Conservation (phyloP, 2,797 vertebrate species). For the Notoglanidium macrostoma region DNA sequence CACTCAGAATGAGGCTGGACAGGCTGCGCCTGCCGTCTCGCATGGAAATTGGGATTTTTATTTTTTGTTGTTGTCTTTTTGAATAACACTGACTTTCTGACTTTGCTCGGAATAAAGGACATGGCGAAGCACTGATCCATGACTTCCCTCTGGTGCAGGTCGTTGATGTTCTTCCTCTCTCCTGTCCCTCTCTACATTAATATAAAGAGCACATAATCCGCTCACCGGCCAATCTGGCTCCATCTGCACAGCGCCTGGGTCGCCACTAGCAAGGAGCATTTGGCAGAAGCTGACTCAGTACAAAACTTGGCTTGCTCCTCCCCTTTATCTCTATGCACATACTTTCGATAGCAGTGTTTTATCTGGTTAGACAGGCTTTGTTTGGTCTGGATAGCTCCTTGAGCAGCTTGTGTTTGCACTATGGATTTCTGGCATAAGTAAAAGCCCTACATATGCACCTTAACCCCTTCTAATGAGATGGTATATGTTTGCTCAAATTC, state of each 20-base stretch:
- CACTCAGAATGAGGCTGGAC: constrained; percentile 70
- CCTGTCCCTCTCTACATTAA: constrained; percentile 59
- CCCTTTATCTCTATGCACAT: constrained; percentile 77
- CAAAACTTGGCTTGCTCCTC: constrained; percentile 71
- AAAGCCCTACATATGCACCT: constrained; percentile 74
- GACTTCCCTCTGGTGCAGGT: constrained; percentile 53
- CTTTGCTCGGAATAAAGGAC: constrained; percentile 54
- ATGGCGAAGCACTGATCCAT: constrained; percentile 47
- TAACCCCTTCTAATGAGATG: constrained; percentile 60
- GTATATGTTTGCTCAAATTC: constrained; percentile 14
- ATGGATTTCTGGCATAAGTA: constrained; percentile 79
- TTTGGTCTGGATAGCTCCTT: constrained; percentile 84
- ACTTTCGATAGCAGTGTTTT: constrained; percentile 80
- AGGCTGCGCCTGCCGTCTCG: constrained; percentile 63
- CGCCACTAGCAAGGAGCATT: constrained; percentile 70
- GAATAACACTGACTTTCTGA: constrained; percentile 52
- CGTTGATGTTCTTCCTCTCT: constrained; percentile 54
- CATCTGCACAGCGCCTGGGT: constrained; percentile 71
- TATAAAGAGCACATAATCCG: constrained; percentile 70
- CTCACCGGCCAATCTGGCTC: constrained; percentile 67
- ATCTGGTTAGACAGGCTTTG: constrained; percentile 79
- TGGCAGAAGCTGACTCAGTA: constrained; percentile 68
- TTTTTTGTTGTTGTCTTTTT: constrained; percentile 42
- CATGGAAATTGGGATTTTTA: constrained; percentile 53
- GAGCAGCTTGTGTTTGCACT: constrained; percentile 82